These are phyloP conservation scores for Malaclemys terrapin DNA, from an alignment of 2,113 vertebrate species.

Conservation along the genomic window DNA sequence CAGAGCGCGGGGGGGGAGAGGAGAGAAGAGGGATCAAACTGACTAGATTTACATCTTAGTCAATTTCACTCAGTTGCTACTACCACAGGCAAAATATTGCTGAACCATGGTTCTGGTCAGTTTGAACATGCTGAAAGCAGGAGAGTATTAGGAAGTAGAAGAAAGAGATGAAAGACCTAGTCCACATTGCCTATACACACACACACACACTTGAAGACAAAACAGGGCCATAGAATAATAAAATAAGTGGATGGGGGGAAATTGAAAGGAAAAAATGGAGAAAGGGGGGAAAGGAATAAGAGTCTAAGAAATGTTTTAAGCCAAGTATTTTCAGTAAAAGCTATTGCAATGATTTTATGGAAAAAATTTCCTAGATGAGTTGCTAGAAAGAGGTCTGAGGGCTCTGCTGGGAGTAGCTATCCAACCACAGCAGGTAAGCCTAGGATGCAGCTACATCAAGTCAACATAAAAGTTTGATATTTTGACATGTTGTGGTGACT, in stretches of 20 bases:
- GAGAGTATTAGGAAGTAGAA: not conserved
- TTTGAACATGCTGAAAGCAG: not conserved
- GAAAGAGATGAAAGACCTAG: not conserved
- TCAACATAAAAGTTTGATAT: not conserved
- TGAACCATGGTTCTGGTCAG: conserved; percentile 1
- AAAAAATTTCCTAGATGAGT: not conserved
- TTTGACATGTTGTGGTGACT: not conserved
- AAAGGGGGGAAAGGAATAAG: not conserved
- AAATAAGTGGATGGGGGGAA: not conserved
- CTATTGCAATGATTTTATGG: not conserved
- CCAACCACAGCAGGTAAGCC: not conserved
- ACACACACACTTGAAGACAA: not conserved
- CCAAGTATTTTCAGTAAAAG: not conserved
- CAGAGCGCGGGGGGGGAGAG: not conserved
- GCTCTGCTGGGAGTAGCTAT: not conserved
- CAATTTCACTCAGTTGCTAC: not conserved
- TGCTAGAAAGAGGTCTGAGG: not conserved
- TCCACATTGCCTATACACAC: not conserved
- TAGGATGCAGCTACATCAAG: not conserved
- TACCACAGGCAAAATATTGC: not conserved
- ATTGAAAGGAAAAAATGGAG: not conserved
- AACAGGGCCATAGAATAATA: not conserved
- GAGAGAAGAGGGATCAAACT: not conserved
- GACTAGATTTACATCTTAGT: conserved; percentile 51
- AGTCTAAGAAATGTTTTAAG: not conserved